Conservation (phyloP, 1,140 invertebrate genomes). For the Aricia agestis region DNA sequence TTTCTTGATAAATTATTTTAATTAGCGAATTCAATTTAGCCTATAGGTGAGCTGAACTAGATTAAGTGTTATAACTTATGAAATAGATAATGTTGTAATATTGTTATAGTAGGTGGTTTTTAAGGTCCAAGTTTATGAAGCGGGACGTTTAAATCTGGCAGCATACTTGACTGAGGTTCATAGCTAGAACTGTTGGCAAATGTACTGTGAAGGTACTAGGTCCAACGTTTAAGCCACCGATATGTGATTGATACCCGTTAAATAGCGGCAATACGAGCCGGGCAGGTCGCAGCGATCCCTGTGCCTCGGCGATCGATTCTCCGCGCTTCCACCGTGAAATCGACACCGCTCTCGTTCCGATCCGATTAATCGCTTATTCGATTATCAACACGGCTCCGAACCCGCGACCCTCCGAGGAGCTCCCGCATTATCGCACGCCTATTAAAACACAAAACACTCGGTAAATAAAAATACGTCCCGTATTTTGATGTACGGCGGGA, state of each 20-base stretch:
- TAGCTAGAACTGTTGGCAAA: background rate
- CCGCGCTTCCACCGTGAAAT: slow-evolving; percentile 66
- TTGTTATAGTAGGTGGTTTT: too few relatives aligned
- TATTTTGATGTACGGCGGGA: slow-evolving; percentile 56
- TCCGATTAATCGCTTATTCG: slow-evolving; percentile 47
- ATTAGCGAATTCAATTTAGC: too few relatives aligned
- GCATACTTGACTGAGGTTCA: too few relatives aligned
- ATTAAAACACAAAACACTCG: slow-evolving; percentile 40
- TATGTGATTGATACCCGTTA: slow-evolving; percentile 5
- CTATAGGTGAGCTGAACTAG: too few relatives aligned
- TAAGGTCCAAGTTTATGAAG: too few relatives aligned
- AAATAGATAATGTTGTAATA: too few relatives aligned
- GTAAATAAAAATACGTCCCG: slow-evolving; percentile 42
- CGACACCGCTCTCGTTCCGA: slow-evolving; percentile 54
- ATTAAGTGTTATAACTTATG: too few relatives aligned
- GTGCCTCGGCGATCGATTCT: slow-evolving; percentile 58
- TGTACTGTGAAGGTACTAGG: background rate
- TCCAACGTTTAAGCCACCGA: background rate
- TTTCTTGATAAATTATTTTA: background rate
- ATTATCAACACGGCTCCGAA: slow-evolving; percentile 36
- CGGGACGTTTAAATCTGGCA: too few relatives aligned
- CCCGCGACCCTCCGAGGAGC: slow-evolving; percentile 25
- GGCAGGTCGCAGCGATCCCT: slow-evolving; percentile 15
- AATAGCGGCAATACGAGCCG: background rate
- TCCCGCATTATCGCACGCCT: slow-evolving; percentile 39